Evolutionary conservation across 1,140 invertebrate species (phyloP), one percentile per base, ranked within the genome.

Genomic region (Zelostemma sp.): DNA sequence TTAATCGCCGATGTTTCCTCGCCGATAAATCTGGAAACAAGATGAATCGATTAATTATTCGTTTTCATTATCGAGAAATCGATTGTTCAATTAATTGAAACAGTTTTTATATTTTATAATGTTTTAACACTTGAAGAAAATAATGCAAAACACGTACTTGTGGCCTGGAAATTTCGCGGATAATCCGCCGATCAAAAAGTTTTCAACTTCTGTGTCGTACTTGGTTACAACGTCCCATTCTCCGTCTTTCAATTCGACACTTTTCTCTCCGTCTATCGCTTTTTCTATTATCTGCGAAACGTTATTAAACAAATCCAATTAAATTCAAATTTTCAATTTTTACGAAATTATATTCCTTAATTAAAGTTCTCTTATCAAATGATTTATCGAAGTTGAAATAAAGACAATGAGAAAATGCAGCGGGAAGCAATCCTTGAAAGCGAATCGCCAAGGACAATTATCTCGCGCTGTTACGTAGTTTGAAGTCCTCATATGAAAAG

Each of bases 211-310:
- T 68, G 88, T 88, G 78, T 96, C 95, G 51, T 91, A 93, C 73
- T 93, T 89, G 0, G 94, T 96, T 0, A 96, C 94, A 8, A 95
- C 81, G 80, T 96, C 93, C 66, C 90, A 90, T 40, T 85, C 80
- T 25, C 86, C 87, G 0, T 87, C 88, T 86, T 99, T 99, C 3
- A 87, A 86, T 76, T 91, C 87, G 31, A 95, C 88, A 1, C 79
- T 85, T 82, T 94, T 94, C 15, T 90, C 87, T 1, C 86, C 80
- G 66, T 73, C 62, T 12, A 77, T 53, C 8, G 47, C 62, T 14
- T 55, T 40, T 41, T 74, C 66, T n/a, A 82, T 65, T 28, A 77
- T 41, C 80, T 84, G 50, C 1, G 14, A 33, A 57, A 6, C 6
- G 28, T 31, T 31, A 31, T 5, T 11, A 31, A 31, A 38, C 9